Conservation (phyloP, 2,888 invertebrate genomes). For the Brachypalpus laphriformis region DNA sequence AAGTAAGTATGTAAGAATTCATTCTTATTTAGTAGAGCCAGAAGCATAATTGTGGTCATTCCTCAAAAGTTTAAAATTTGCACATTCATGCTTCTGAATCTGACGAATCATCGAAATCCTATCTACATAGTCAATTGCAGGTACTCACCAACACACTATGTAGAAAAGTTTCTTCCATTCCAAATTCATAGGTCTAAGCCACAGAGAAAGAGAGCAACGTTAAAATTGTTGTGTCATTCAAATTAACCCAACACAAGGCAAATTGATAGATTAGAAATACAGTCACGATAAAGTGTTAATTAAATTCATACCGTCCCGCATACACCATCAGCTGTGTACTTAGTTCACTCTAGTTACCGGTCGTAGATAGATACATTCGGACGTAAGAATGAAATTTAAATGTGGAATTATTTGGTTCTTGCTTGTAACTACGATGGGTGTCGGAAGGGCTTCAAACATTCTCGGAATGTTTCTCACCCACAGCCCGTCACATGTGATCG, state of each 20-base stretch:
- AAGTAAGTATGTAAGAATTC: too few species aligned
- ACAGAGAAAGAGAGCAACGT: too few species aligned
- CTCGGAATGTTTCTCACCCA: slow-evolving; percentile 80
- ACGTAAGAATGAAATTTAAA: slow-evolving; percentile 25
- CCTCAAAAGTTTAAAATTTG: too few species aligned
- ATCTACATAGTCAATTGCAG: too few species aligned
- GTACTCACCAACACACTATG: too few species aligned
- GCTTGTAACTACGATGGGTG: neutral
- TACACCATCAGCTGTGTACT: neutral
- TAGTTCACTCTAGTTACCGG: neutral
- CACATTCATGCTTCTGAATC: too few species aligned
- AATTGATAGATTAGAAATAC: neutral
- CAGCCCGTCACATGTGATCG: slow-evolving; percentile 81
- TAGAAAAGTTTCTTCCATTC: too few species aligned
- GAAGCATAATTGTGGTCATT: too few species aligned
- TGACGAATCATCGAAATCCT: too few species aligned
- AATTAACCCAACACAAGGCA: neutral
- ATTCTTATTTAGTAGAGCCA: too few species aligned
- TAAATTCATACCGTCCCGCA: neutral
- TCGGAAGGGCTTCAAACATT: slow-evolving; percentile 77
- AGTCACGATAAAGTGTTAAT: neutral
- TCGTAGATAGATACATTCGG: neutral
- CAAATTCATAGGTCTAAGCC: too few species aligned
- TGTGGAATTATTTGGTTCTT: neutral
- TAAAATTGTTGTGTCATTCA: too few species aligned